Percentiles rank a stretch among this genome's conserved stretches.
Conservation (phyloP, 1,140 invertebrate genomes). For the honey bee (Apis mellifera) region DNA sequence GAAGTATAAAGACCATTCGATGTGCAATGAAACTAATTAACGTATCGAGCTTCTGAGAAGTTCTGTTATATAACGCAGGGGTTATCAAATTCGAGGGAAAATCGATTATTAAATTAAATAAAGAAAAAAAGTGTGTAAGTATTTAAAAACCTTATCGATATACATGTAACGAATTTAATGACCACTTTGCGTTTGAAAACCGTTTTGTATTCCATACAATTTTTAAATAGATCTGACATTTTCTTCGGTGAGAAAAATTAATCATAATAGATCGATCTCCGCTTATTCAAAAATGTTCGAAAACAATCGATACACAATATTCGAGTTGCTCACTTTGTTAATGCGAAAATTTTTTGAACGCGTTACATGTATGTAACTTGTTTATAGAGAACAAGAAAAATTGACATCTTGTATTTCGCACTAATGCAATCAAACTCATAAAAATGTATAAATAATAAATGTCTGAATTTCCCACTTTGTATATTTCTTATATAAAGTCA, state of each 20-base stretch:
- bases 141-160: too few relatives aligned
- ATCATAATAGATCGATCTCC: not conserved
- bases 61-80: not conserved
- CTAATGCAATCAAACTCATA: not conserved
- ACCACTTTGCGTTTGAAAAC: conserved; percentile 10
- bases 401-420: conserved; percentile 13
- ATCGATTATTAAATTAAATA: not conserved
- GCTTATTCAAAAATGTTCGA: not conserved
- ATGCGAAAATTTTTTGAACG: not conserved
- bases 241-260: not conserved
- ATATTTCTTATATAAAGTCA: not conserved
- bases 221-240: not conserved
- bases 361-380: not conserved
- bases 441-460: conserved; percentile 9
- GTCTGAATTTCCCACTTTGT: conserved; percentile 9
- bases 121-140: too few relatives aligned
- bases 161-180: conserved; percentile 1
- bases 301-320: not conserved
- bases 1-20: conserved; percentile 3
- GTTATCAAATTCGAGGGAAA: conserved; percentile 4
- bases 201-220: not conserved
- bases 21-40: not conserved
- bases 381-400: not conserved
- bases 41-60: not conserved
- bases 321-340: not conserved